Conservation (phyloP, 2,797 vertebrate species). For the Protonibea diacanthus region DNA sequence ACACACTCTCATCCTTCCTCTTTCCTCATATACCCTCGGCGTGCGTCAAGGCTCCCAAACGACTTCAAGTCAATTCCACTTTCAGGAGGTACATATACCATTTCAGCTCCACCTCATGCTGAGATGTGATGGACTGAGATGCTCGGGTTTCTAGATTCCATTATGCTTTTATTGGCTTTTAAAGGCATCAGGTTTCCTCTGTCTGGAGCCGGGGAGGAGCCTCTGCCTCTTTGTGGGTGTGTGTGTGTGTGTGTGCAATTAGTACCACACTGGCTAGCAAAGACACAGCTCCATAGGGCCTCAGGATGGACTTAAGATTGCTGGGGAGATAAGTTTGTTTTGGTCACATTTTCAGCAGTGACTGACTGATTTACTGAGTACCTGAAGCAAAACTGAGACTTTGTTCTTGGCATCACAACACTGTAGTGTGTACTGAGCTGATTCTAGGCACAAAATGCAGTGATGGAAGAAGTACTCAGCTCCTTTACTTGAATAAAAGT, state of each 20-base stretch:
- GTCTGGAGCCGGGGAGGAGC: constrained; percentile 81
- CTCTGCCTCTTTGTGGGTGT: constrained; percentile 25
- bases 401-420: constrained; percentile 39
- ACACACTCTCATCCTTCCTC: constrained; percentile 33
- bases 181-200: constrained; percentile 81
- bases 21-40: constrained; percentile 36
- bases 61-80: constrained; percentile 71
- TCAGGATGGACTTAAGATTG: constrained; percentile 75
- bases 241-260: constrained; percentile 57
- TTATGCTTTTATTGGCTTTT: constrained; percentile 86
- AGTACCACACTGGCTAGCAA: constrained; percentile 63
- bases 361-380: constrained; percentile 58
- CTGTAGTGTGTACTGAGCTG: constrained; percentile 23
- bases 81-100: constrained; percentile 70
- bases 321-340: constrained; percentile 71
- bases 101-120: constrained; percentile 70
- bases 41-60: constrained; percentile 46
- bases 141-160: constrained; percentile 81
- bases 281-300: constrained; percentile 56
- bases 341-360: constrained; percentile 61
- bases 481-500: constrained; percentile 8
- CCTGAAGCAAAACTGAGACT: constrained; percentile 63
- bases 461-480: constrained; percentile 6
- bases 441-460: constrained; percentile 27
- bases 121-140: constrained; percentile 73